Conservation (phyloP, 2,797 vertebrate species). For the Pogonophryne albipinna region DNA sequence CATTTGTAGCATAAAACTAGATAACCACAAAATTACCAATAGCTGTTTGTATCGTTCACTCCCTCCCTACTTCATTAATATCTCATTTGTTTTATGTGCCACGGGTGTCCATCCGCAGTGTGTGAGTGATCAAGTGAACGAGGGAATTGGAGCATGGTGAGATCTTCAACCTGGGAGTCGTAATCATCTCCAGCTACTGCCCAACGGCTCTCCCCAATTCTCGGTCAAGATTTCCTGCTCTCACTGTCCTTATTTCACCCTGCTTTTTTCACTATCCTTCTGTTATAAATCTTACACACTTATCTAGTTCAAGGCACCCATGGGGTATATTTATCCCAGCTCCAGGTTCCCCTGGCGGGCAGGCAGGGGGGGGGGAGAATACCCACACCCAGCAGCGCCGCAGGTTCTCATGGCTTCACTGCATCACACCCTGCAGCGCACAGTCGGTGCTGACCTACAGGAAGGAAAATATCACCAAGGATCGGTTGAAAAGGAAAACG, state of each 20-base stretch:
- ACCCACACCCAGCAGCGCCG: constrained; percentile 43
- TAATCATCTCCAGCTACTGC: constrained; percentile 59
- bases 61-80: constrained; percentile 26
- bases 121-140: constrained; percentile 13
- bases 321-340: constrained; percentile 57
- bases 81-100: constrained; percentile 4
- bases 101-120: constrained; percentile 37
- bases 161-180: constrained; percentile 49
- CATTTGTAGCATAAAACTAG: too few relatives aligned
- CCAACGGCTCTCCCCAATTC: constrained; percentile 17
- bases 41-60: constrained; percentile 5
- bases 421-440: constrained; percentile 51
- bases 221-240: constrained; percentile 14
- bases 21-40: neutral
- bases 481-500: neutral
- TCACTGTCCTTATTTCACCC: neutral
- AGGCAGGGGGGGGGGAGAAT: constrained; percentile 11
- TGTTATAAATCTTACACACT: constrained; percentile 56
- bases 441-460: constrained; percentile 56
- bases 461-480: constrained; percentile 35
- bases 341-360: constrained; percentile 33
- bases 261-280: neutral
- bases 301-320: constrained; percentile 49
- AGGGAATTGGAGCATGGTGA: constrained; percentile 58
- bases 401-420: constrained; percentile 60